Evolutionary conservation across 2,797 vertebrate genomes (phyloP), one percentile per base, ranked within the genome.

Genomic region (Lutjanus argentimaculatus): DNA sequence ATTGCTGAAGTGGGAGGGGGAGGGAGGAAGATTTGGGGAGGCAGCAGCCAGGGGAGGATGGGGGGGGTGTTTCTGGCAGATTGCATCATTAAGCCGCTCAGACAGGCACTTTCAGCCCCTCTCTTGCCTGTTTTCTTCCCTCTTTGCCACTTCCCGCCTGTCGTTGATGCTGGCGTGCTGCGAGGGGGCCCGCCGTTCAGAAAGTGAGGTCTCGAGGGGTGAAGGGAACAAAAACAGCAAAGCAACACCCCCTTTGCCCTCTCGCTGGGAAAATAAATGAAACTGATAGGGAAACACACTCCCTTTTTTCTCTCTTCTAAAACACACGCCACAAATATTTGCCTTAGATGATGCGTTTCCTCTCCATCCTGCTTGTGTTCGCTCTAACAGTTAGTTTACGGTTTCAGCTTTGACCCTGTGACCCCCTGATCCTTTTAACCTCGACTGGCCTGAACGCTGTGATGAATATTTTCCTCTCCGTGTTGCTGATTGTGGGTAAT

Each of bases 81-180:
- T 90, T 90, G 91, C 91, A 92, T 94, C 93, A 91, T 89, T 87
- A 88, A 88, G 75, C 84, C 1, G 51, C 83, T 90, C 89, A 88
- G 80, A 84, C 82, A 30, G 84, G 36, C 88, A 77, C 86, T 86
- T 85, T 82, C 80, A 78, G 71, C 25, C 48, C 59, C 59, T 42
- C 75, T 75, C 71, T 43, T 13, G 64, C 51, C 61, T 58, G 21
- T 77, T 82, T 71, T 72, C 57, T 53, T n/a, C 48, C 52, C 76
- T n/a, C 67, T 22, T 46, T 16, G 72, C 73, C 70, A 19, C 48
- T 83, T 82, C 53, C 71, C 2, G 53, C 57, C 55, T 66, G 67
- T 58, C 40, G 36, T 57, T 1, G 58, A 65, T 67, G 82, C 45
- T 13, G 8, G 70, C 42, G 22, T 75, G 76, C 67, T 55, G 80